These are phyloP conservation scores for Neogale vison DNA, from an alignment of 2,113 vertebrate genomes.

Conservation along the genomic window DNA sequence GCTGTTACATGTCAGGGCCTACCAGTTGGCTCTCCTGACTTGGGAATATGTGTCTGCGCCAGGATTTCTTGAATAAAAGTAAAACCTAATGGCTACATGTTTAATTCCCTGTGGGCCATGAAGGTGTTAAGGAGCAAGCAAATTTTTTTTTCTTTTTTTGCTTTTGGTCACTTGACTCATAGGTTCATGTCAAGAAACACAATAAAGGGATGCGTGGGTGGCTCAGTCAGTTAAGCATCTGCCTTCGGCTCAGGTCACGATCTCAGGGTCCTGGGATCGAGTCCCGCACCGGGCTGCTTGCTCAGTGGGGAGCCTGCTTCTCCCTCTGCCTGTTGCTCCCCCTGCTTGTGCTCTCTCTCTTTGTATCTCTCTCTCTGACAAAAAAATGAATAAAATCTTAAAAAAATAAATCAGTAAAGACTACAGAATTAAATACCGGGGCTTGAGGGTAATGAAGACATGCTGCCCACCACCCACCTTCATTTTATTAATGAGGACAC, in stretches of 20 bases:
- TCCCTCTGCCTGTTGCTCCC: too few relatives aligned
- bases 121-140: not conserved
- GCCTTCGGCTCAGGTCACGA: too few relatives aligned
- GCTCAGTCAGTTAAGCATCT: too few relatives aligned
- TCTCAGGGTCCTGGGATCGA: too few relatives aligned
- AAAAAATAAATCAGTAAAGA: not conserved
- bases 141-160: not conserved
- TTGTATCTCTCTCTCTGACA: too few relatives aligned
- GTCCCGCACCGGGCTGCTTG: too few relatives aligned
- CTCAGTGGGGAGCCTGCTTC: too few relatives aligned
- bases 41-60: not conserved
- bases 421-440: not conserved
- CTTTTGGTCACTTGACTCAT: not conserved
- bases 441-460: not conserved
- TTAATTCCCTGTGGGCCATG: not conserved
- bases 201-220: not conserved
- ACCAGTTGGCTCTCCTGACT: not conserved
- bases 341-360: too few relatives aligned
- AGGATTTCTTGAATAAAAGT: not conserved
- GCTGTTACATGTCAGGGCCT: not conserved
- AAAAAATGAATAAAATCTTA: too few relatives aligned
- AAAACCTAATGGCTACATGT: not conserved
- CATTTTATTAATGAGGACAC: not conserved
- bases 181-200: not conserved
- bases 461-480: too few relatives aligned